Evolutionary conservation across 1,140 invertebrate species (phyloP), one percentile per base, ranked within the genome.

Genomic region (Procambarus clarkii): DNA sequence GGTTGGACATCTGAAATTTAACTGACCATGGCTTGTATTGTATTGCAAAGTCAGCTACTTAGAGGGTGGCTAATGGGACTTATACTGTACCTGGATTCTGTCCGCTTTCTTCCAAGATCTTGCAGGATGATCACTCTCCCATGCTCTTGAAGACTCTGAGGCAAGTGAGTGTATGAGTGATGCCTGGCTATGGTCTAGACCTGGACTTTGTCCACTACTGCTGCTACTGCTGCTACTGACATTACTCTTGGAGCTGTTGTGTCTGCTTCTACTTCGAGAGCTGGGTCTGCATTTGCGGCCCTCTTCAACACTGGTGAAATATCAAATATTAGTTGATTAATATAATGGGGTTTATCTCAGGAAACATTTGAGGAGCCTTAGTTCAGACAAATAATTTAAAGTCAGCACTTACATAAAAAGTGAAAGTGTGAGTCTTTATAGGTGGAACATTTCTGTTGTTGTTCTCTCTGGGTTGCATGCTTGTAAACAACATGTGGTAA

Each of bases 151-250:
- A 60, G 85, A 86, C 21, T 92, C 91, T 80, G 84, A 92, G 2
- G 64, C 86, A 74, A 60, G 48, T 5, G 91, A 92, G 18, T 86
- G 91, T n/a, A 92, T 86, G 13, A 92, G 79, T 21, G 91, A 92
- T 44, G 91, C 85, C 54, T 92, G 91, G 48, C 91, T 92, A 78
- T 92, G 91, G 69, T 86, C 91, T 21, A 81, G 46, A 64, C 91
- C 74, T 7, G 88, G 69, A 18, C 88, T 90, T 54, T 86, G 76
- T 44, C 83, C 84, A 81, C 92, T 85, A 76, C 87, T 92, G 48
- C 92, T 92, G 50, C 85, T 80, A 48, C 86, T 93, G 54, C 89
- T 92, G 48, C 58, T 83, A 21, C 80, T 92, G 24, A 69, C 88
- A 58, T 54, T 91, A 1, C 88, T 92, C 24, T 78, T 91, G 64